Evolutionary conservation across 2,113 vertebrate genomes (phyloP).

Genomic region (Xiphophorus maculatus): DNA sequence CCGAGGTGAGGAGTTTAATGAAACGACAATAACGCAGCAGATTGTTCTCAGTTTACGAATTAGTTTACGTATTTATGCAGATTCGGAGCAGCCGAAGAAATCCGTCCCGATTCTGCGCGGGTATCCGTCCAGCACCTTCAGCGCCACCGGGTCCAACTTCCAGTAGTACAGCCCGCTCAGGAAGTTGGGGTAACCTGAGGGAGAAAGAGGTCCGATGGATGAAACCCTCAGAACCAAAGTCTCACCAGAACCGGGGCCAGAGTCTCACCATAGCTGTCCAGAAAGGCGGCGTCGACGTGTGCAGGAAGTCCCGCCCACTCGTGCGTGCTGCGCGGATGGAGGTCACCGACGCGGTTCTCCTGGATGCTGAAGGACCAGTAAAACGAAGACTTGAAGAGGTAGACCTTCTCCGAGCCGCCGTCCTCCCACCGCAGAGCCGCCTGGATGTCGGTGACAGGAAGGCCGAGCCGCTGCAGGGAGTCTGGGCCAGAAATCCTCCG

Average conservation of each 20-base stretch:
- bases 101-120: conserved; percentile 85
- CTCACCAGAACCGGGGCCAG: neutral
- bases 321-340: conserved; percentile 76
- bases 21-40: neutral
- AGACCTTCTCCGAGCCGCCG: conserved; percentile 81
- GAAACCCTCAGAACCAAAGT: no score
- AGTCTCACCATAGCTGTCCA: conserved; percentile 82
- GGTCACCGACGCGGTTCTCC: conserved; percentile 77
- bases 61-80: conserved; percentile 6
- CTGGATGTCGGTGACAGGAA: conserved; percentile 79
- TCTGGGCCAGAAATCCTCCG: conserved; percentile 84
- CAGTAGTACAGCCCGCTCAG: conserved; percentile 86
- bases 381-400: conserved; percentile 82
- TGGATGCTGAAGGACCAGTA: conserved; percentile 86
- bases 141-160: conserved; percentile 86
- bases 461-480: conserved; percentile 78
- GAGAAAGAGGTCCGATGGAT: conserved; percentile 14
- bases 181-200: conserved; percentile 87
- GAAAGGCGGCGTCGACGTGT: conserved; percentile 83
- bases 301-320: conserved; percentile 86
- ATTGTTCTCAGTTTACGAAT: neutral
- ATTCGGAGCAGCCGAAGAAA: conserved; percentile 84
- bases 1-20: neutral
- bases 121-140: conserved; percentile 85
- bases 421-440: conserved; percentile 87